These are phyloP conservation scores for Chloroclystis v-ata DNA, from an alignment of 2,888 invertebrate species.

Conservation along the genomic window DNA sequence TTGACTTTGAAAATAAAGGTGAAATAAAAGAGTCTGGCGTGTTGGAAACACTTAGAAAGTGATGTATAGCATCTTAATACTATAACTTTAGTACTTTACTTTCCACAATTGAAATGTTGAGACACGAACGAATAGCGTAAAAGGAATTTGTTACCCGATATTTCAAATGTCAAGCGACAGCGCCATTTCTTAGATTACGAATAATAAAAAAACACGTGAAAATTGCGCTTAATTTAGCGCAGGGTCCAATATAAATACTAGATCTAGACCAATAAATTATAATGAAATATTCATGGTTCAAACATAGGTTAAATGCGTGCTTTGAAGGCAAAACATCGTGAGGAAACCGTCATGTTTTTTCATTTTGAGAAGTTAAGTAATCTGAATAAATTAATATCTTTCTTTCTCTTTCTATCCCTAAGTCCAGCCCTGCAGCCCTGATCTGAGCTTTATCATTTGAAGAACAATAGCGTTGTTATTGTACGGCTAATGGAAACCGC, in stretches of 20 bases:
- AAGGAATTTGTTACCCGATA: too few relatives aligned
- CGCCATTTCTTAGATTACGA: too few relatives aligned
- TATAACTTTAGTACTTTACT: background rate
- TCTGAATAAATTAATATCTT: background rate
- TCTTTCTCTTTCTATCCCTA: background rate
- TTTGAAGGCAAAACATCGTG: too few relatives aligned
- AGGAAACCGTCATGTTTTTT: too few relatives aligned
- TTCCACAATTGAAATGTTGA: background rate
- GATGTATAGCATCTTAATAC: background rate
- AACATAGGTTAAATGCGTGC: too few relatives aligned
- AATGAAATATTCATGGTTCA: background rate
- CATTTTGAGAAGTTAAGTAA: too few relatives aligned
- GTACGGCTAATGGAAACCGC: slow-evolving; percentile 24
- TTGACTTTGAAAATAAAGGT: slow-evolving; percentile 3
- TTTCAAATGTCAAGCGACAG: too few relatives aligned
- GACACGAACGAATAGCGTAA: background rate
- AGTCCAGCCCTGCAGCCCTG: slow-evolving; percentile 1
- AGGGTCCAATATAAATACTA: too few relatives aligned
- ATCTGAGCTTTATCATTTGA: slow-evolving; percentile 8
- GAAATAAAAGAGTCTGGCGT: slow-evolving; percentile 1
- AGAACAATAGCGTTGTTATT: slow-evolving; percentile 26
- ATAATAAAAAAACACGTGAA: too few relatives aligned
- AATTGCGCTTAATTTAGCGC: too few relatives aligned
- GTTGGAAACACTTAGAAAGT: background rate
- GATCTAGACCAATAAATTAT: too few relatives aligned